Evolutionary conservation across 2,888 invertebrate species (phyloP), one percentile per base, ranked within the genome.

Genomic region (Eupeodes latifasciatus): DNA sequence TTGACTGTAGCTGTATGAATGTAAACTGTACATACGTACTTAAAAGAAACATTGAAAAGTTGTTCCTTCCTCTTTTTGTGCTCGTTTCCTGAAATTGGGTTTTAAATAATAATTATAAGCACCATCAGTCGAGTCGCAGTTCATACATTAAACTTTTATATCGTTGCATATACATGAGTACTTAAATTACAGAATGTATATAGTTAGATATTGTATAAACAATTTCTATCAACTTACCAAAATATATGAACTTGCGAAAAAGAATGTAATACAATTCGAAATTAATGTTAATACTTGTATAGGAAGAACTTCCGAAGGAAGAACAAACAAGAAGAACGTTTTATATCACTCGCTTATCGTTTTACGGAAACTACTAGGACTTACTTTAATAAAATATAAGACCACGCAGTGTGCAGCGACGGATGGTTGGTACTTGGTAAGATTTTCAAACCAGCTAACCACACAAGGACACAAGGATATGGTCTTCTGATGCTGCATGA

Each of bases 101-200:
- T 71, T 82, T 77, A 77, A 82, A 82, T 71, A 77, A 76, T 71
- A 71, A 57, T 82, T 76, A 77, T 47, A 69, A 57, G 44, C 53
- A 81, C 61, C 62, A 53, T 59, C 59, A 61, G 61, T 64, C 34
- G 19, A 61, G 61, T 64, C 16, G 19, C 27, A 44, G 10, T 67
- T 44, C 16, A 76, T 47, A 40, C 19, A 62, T 5, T 53, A 5
- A 57, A 11, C 4, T 5, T 40, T 40, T 9, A 40, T 40, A 40
- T 9, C 9, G 40, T 27, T 27, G 27, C 27, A 27, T 27, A 3
- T 27, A 27, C 27, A 27, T 27, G 27, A 3, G 27, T 27, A 27
- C 27, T 2, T 27, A 3, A 27, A 1, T 2, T 27, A 3, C 27
- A 27, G 27, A 27, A 27, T 27, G 27, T 27, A 27, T 27, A 27